phyloP scores from a whole-genome alignment of 2,113 vertebrate genomes.

The Balaeniceps rex region DNA sequence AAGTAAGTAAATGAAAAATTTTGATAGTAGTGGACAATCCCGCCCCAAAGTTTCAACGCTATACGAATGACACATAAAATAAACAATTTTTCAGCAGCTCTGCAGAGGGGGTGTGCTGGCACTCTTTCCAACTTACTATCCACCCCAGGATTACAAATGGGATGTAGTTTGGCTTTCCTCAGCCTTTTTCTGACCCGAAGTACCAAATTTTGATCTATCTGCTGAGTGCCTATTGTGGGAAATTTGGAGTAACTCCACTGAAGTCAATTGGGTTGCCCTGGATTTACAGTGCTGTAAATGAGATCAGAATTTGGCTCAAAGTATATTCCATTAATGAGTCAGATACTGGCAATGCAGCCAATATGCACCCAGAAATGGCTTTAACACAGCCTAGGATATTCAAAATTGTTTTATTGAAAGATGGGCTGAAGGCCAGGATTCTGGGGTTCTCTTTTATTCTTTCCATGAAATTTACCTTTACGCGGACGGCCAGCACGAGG shows the following conservation, averaged over 20 bases:
- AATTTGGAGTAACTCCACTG: constrained; percentile 57
- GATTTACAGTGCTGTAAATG: constrained; percentile 62
- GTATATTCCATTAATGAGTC: constrained; percentile 63
- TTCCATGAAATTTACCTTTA: constrained; percentile 51
- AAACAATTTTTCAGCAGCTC: not conserved
- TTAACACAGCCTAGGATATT: constrained; percentile 43
- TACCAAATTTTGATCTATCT: constrained; percentile 25
- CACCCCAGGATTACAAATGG: not conserved
- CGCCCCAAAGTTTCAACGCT: not conserved
- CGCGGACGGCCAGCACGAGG: not conserved
- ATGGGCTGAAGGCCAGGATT: constrained; percentile 48
- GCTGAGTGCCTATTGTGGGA: constrained; percentile 44
- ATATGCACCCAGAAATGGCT: constrained; percentile 45
- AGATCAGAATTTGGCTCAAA: constrained; percentile 66
- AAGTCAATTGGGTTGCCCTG: constrained; percentile 53
- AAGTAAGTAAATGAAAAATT: not conserved
- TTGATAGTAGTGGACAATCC: not conserved
- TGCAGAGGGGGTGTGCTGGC: not conserved
- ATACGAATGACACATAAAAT: not conserved
- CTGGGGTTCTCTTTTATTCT: constrained; percentile 43
- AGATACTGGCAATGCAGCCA: constrained; percentile 51
- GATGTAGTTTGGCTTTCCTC: constrained; percentile 23
- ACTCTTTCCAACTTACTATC: not conserved
- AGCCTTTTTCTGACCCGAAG: constrained; percentile 9
- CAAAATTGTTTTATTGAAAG: constrained; percentile 52